Evolutionary conservation across 2,113 vertebrate genomes (phyloP).

Genomic region (Fregetta grallaria): DNA sequence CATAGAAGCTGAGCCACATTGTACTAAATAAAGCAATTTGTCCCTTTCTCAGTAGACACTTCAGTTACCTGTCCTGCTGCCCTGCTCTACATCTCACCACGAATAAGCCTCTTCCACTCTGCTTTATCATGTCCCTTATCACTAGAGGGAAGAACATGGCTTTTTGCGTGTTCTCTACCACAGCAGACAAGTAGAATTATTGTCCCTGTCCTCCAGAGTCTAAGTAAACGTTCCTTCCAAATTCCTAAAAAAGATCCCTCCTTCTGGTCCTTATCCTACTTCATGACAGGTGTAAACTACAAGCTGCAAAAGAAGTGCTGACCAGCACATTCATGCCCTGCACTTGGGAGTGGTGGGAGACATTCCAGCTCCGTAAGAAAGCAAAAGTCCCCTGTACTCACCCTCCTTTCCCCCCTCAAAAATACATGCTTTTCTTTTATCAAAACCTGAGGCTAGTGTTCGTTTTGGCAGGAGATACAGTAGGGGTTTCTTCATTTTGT

Average conservation of each 20-base stretch:
- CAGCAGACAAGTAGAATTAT: too few relatives aligned
- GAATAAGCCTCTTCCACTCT: background rate
- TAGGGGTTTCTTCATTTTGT: background rate
- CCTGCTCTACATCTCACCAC: background rate
- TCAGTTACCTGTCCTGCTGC: background rate
- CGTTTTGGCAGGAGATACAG: background rate
- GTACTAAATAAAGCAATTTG: background rate
- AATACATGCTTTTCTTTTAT: background rate
- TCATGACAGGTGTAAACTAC: background rate
- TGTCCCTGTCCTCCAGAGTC: background rate
- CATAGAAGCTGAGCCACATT: background rate
- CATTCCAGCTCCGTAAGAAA: background rate
- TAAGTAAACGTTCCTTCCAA: background rate
- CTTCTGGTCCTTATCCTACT: background rate
- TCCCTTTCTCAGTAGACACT: background rate
- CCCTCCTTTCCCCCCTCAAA: background rate
- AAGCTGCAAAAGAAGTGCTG: background rate
- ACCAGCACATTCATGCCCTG: background rate
- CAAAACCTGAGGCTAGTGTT: background rate
- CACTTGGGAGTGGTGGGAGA: background rate
- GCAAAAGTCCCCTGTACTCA: background rate
- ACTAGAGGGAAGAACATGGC: background rate
- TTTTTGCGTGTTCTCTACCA: background rate
- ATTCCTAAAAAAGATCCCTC: background rate
- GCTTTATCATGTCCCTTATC: background rate